Percentiles rank a stretch among this genome's conserved stretches.
Conservation (phyloP, 2,113 vertebrate genomes). For the Noturus placidus region DNA sequence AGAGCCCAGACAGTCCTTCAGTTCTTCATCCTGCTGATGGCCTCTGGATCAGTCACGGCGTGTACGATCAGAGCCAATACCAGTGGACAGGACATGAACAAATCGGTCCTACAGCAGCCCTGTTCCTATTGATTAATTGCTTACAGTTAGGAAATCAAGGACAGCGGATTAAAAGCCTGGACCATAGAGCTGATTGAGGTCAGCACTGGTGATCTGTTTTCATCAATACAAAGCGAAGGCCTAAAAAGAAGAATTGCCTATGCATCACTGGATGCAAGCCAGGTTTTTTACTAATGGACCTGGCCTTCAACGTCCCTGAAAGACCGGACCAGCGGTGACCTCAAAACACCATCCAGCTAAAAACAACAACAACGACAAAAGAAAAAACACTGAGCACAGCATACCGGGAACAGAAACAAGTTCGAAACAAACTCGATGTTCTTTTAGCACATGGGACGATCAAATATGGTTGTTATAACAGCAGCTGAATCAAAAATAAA, state of each 20-base stretch:
- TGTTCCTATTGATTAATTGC: slow-evolving; percentile 45
- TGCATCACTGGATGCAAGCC: slow-evolving; percentile 25
- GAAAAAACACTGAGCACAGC: slow-evolving; percentile 56
- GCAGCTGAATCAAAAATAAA: slow-evolving; percentile 39
- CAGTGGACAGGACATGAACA: slow-evolving; percentile 42
- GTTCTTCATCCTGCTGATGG: slow-evolving; percentile 42
- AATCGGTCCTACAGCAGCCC: slow-evolving; percentile 34
- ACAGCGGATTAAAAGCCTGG: slow-evolving; percentile 26
- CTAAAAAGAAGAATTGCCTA: slow-evolving; percentile 11
- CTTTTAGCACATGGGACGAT: neutral
- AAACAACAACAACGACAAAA: neutral
- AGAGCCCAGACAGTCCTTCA: slow-evolving; percentile 47
- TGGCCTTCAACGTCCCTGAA: slow-evolving; percentile 44
- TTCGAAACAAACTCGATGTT: slow-evolving; percentile 27
- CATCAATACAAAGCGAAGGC: slow-evolving; percentile 42
- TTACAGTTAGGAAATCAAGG: slow-evolving; percentile 49
- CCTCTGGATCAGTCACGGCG: slow-evolving; percentile 31
- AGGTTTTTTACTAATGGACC: slow-evolving; percentile 45
- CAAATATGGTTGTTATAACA: slow-evolving; percentile 32
- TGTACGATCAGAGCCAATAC: slow-evolving; percentile 45
- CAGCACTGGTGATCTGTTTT: slow-evolving; percentile 39
- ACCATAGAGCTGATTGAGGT: slow-evolving; percentile 36
- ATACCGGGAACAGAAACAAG: slow-evolving; percentile 50
- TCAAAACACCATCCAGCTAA: slow-evolving; percentile 49
- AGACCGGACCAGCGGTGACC: slow-evolving; percentile 18